Conservation (phyloP, 2,888 invertebrate genomes). For the Melieria omissa region DNA sequence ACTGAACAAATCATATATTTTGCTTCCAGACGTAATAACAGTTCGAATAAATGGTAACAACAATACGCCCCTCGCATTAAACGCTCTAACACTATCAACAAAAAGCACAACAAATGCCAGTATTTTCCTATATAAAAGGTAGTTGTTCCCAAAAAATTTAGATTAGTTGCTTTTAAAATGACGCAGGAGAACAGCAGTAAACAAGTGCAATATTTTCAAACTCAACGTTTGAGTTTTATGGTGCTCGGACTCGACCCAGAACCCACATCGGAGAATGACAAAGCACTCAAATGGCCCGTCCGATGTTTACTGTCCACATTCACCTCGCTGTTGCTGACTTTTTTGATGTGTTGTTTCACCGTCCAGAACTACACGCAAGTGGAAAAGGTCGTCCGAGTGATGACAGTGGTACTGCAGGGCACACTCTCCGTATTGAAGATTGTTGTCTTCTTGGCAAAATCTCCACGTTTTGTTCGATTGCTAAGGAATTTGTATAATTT, state of each 20-base stretch:
- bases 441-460: slow-evolving; percentile 3
- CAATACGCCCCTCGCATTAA: not conserved
- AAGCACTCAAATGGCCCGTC: no score
- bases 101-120: no score
- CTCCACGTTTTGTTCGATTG: slow-evolving; percentile 4
- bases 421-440: slow-evolving; percentile 14
- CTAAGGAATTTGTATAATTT: not conserved
- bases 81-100: not conserved
- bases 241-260: not conserved
- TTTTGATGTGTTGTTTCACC: no score
- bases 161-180: no score
- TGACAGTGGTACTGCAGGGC: slow-evolving; percentile 15
- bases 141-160: no score
- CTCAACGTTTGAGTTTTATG: not conserved
- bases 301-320: no score
- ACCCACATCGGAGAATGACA: not conserved
- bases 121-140: no score
- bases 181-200: no score
- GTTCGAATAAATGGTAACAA: not conserved
- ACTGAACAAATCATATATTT: not conserved
- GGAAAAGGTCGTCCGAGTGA: slow-evolving; percentile 7
- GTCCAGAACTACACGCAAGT: not conserved
- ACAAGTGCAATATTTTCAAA: no score
- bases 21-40: not conserved
- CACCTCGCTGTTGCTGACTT: no score